A percentile compares a stretch with the other conserved stretches of the same genome.
Evolutionary conservation across 1,140 invertebrate genomes (phyloP).

Genomic region (Palaemon carinicauda): DNA sequence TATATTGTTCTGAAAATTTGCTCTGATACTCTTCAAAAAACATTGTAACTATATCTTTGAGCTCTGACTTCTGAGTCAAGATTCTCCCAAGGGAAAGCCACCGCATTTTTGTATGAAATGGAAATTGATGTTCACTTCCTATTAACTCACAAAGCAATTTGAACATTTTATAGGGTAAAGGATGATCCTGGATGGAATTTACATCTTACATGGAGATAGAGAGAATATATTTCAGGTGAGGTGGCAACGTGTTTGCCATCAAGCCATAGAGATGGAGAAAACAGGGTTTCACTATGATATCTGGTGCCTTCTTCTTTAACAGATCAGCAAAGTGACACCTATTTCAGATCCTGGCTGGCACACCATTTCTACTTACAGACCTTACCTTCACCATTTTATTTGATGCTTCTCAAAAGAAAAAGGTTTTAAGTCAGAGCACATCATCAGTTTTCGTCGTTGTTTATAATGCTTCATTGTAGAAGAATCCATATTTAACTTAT

Average conservation of each 20-base stretch:
- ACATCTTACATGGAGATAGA: conserved; percentile 11
- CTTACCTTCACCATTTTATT: not conserved
- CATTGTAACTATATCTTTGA: not conserved
- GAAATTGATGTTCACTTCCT: too few relatives aligned
- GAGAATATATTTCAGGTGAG: conserved; percentile 22
- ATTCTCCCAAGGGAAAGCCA: not conserved
- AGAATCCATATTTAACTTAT: not conserved
- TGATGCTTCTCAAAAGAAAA: not conserved
- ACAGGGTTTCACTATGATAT: not conserved
- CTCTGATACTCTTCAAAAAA: not conserved
- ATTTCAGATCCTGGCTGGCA: not conserved
- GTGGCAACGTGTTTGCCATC: conserved; percentile 15
- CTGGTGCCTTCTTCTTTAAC: not conserved
- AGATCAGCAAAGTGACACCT: not conserved
- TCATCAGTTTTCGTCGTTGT: not conserved
- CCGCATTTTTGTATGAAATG: not conserved
- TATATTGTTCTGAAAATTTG: not conserved
- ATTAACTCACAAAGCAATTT: conserved; percentile 20
- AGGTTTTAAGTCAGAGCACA: not conserved
- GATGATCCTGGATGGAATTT: not conserved
- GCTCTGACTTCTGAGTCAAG: not conserved
- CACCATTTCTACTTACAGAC: not conserved
- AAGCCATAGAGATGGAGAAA: not conserved
- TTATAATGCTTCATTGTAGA: not conserved
- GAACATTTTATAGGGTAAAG: conserved; percentile 1